Base-by-base conservation (phyloP, 2,797 vertebrate species). In the Crax fasciolata region DNA sequence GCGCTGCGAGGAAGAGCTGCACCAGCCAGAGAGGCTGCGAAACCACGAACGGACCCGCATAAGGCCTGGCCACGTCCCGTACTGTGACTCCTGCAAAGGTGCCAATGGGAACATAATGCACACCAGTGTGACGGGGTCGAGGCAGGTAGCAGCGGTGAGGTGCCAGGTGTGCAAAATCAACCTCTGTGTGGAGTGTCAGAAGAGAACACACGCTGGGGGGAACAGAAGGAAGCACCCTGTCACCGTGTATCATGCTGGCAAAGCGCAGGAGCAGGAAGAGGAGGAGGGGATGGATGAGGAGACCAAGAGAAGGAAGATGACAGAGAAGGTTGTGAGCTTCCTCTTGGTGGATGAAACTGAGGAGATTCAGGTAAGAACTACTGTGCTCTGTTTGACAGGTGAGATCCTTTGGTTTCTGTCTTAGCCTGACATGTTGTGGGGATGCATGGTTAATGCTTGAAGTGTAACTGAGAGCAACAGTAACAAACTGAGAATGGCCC, bases 161-260 rank as follows among this genome's bases (percentile, higher is more conserved):
- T 99, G 99, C 97, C 99, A 99, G 97, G 98, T 99, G 48, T 99
- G 99, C 96, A 99, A 99, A 97, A 98, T 98, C 94, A 99, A 99
- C 93, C 96, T 99, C 90, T 99, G 99, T 12, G 74, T 98, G 94
- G 99, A 99, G 93, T 99, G 99, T 97, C 99, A 99, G 98, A 99
- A 99, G 96, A 98, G 99, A 90, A 99, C 98, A 30, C 99, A 99
- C 75, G 98, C 99, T 4, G 99, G 99, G 32, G 98, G 98, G 28
- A 99, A 98, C 98, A 99, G 99, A 96, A 98, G 98, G 92, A 99
- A 99, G 94, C 99, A 99, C 88, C 99, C 99, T 1, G 62, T 99
- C 78, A 98, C 98, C 0, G 84, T 96, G 8, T 99, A 99, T 91
- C 99, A 98, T 43, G 98, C 98, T 20, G 94, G 97, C 57, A 99